Conservation (phyloP, 2,113 vertebrate species). For the Ia io region DNA sequence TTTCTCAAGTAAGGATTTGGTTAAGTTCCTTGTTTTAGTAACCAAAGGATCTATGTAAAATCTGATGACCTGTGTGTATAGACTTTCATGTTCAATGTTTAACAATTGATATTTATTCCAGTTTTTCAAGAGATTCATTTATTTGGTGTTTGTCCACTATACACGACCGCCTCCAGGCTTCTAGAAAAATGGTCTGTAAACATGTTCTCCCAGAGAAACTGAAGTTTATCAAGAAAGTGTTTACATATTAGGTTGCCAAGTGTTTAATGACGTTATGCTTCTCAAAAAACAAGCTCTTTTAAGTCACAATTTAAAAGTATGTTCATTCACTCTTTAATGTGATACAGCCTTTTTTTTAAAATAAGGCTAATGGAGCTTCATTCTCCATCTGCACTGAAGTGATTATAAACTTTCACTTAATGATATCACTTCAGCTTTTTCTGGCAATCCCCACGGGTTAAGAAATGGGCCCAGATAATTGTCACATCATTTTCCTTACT, state of each 20-base stretch:
- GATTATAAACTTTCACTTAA: not conserved
- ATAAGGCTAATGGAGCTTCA: not conserved
- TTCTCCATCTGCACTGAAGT: not conserved
- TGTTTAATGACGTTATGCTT: not conserved
- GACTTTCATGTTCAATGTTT: not conserved
- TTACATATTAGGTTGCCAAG: not conserved
- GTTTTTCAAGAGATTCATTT: not conserved
- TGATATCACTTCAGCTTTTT: not conserved
- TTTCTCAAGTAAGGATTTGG: not conserved
- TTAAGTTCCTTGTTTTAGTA: not conserved
- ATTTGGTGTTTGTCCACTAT: not conserved
- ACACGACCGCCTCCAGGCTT: rapidly evolving
- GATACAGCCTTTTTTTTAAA: not conserved
- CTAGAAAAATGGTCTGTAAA: not conserved
- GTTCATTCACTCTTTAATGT: not conserved
- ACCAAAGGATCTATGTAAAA: not conserved
- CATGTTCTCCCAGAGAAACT: not conserved
- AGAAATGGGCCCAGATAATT: not conserved
- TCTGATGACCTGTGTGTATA: not conserved
- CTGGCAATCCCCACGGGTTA: not conserved
- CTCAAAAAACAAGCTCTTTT: not conserved
- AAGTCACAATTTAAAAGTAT: not conserved
- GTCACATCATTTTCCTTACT: not conserved
- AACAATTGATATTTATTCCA: not conserved
- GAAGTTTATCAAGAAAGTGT: not conserved